Conservation (phyloP, 2,888 invertebrate genomes). For the Luperina testacea region DNA sequence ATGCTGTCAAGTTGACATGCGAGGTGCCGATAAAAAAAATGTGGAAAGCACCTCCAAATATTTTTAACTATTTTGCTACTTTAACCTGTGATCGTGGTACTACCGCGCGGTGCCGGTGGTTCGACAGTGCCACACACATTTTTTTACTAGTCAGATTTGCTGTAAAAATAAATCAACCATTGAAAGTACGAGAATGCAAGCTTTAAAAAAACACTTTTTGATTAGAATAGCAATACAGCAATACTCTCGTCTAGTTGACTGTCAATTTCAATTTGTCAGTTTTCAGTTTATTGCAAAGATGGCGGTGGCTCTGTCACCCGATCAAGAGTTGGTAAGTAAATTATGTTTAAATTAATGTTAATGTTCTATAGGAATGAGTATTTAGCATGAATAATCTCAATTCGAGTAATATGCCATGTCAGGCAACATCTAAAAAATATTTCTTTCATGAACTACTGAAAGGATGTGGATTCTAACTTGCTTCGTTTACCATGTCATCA, state of each 20-base stretch:
- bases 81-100: too few relatives aligned
- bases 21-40: too few relatives aligned
- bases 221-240: constrained; percentile 11
- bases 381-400: background rate
- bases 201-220: background rate
- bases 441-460: constrained; percentile 35
- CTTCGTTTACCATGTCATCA: constrained; percentile 87
- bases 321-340: constrained; percentile 94
- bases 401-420: background rate
- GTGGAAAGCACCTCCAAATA: too few relatives aligned
- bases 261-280: constrained; percentile 49
- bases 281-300: constrained; percentile 79
- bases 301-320: constrained; percentile 94
- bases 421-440: constrained; percentile 10
- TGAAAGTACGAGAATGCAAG: constrained; percentile 8
- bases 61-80: too few relatives aligned
- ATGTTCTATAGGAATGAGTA: constrained; percentile 2
- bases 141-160: background rate
- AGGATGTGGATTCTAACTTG: constrained; percentile 71
- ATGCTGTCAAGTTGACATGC: too few relatives aligned
- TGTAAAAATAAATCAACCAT: background rate
- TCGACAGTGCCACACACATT: too few relatives aligned
- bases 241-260: background rate
- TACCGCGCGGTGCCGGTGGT: too few relatives aligned
- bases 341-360: constrained; percentile 60